Evolutionary conservation across 2,113 vertebrate species (phyloP).

Genomic region (Mola mola): DNA sequence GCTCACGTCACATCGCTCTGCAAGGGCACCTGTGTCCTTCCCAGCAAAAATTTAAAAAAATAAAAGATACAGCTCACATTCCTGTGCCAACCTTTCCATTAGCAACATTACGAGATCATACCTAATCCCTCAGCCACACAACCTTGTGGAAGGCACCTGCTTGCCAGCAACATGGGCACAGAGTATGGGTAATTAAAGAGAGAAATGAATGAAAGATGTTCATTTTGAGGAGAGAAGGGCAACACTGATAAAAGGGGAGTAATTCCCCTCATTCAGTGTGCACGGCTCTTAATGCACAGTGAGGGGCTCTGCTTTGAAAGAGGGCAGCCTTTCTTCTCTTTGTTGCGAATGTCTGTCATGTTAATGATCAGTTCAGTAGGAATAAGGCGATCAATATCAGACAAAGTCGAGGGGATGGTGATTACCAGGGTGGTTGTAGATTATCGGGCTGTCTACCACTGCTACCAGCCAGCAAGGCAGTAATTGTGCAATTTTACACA

Average conservation of each 20-base stretch:
- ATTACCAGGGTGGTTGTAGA: conserved; percentile 62
- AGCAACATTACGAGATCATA: conserved; percentile 79
- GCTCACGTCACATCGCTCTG: conserved; percentile 84
- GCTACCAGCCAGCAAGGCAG: conserved; percentile 40
- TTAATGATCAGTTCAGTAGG: conserved; percentile 75
- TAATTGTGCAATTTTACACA: conserved; percentile 21
- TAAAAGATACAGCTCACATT: conserved; percentile 69
- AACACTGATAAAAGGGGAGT: conserved; percentile 68
- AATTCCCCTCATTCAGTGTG: conserved; percentile 64
- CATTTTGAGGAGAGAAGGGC: conserved; percentile 64
- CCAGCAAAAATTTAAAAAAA: conserved; percentile 61
- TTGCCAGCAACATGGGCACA: conserved; percentile 64
- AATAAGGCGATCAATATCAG: conserved; percentile 79
- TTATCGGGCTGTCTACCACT: conserved; percentile 49
- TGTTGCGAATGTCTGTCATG: conserved; percentile 77
- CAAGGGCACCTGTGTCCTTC: conserved; percentile 87
- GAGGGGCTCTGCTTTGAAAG: conserved; percentile 62
- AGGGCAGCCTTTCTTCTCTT: conserved; percentile 69
- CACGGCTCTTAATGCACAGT: conserved; percentile 63
- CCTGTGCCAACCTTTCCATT: conserved; percentile 79
- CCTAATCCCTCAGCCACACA: conserved; percentile 65
- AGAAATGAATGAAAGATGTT: conserved; percentile 71
- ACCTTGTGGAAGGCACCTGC: conserved; percentile 58
- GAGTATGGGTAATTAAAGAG: conserved; percentile 66
- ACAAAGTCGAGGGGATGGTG: conserved; percentile 61